Evolutionary conservation across 2,113 vertebrate genomes (phyloP).

Genomic region (Microtus montanus): DNA sequence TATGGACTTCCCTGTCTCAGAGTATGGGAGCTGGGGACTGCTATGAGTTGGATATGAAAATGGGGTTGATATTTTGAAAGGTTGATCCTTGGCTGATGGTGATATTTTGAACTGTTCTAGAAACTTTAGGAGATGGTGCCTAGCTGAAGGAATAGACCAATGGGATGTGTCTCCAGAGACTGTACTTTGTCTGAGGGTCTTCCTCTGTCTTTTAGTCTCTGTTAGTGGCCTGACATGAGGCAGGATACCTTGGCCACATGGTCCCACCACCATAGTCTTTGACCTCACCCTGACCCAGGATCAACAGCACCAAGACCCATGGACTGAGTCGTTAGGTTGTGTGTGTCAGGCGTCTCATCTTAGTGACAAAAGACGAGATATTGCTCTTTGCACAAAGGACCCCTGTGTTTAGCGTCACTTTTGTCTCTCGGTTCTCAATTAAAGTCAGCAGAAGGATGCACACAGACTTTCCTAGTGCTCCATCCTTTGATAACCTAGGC

Average conservation of each 20-base stretch:
- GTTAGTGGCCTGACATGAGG: not conserved
- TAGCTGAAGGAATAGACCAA: not conserved
- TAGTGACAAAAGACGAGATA: not conserved
- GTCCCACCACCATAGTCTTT: not conserved
- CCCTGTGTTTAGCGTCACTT: accelerated
- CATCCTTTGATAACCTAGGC: accelerated
- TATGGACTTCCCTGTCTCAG: not conserved
- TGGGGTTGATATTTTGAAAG: not conserved
- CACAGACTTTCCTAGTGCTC: accelerated
- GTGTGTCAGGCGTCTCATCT: not conserved
- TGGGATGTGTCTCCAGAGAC: too few relatives aligned
- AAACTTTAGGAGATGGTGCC: not conserved
- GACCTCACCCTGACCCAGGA: not conserved
- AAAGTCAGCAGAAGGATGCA: not conserved
- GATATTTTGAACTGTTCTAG: not conserved
- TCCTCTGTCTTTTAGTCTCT: not conserved
- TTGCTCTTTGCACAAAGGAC: not conserved
- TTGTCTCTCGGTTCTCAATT: not conserved
- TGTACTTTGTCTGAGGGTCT: not conserved
- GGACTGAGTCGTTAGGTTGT: not conserved
- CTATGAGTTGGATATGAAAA: not conserved
- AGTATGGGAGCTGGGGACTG: too few relatives aligned
- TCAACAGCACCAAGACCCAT: not conserved
- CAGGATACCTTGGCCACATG: too few relatives aligned
- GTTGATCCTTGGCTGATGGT: not conserved